Conservation (phyloP, 2,888 invertebrate species). For the Neoascia interrupta region DNA sequence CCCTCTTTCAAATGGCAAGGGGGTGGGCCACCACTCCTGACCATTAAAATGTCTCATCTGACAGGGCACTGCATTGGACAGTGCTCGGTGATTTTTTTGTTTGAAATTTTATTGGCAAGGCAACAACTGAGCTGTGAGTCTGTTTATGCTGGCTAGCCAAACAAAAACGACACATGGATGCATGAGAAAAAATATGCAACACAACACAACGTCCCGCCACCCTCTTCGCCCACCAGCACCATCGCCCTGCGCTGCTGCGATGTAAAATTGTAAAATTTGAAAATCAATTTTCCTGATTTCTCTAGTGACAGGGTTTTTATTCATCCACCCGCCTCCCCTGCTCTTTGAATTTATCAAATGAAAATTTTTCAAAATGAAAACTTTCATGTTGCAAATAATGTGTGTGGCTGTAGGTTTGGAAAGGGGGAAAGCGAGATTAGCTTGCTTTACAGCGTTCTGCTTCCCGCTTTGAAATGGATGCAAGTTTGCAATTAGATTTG, state of each 20-base stretch:
- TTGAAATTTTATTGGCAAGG: conserved; percentile 47
- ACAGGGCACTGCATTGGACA: conserved; percentile 36
- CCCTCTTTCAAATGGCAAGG: background rate
- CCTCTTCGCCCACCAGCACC: background rate
- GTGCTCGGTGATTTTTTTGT: conserved; percentile 4
- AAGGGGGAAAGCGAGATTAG: no score
- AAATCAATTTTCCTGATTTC: conserved; percentile 68
- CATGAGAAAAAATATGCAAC: conserved; percentile 5
- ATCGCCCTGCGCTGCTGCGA: no score
- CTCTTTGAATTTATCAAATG: no score
- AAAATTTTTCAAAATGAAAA: no score
- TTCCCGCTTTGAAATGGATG: no score
- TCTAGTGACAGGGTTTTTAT: no score
- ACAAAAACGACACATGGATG: conserved; percentile 22
- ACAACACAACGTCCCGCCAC: no score
- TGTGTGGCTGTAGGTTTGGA: no score
- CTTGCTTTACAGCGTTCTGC: no score
- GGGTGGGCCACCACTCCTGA: background rate
- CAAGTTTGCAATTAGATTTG: no score
- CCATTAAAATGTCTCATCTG: conserved; percentile 40
- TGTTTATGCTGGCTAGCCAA: conserved; percentile 53
- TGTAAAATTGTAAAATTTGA: conserved; percentile 49
- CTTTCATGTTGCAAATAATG: no score
- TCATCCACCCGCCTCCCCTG: no score
- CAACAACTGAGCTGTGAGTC: conserved; percentile 49